Base-by-base conservation (phyloP, 2,113 vertebrate species). In the Pollachius pollachius region DNA sequence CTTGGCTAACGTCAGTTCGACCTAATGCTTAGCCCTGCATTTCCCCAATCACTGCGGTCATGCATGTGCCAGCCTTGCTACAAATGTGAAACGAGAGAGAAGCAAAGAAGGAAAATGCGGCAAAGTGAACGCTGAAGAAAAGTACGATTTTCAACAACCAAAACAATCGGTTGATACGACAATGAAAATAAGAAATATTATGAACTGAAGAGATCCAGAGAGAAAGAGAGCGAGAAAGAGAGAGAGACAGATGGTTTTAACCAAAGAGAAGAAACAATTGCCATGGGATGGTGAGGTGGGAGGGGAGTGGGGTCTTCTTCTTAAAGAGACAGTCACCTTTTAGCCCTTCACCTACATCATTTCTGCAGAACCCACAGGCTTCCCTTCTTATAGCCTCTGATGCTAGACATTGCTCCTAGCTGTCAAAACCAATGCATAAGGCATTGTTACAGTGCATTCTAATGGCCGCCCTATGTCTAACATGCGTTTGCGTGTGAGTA, bases 251-350 rank as follows among this genome's bases (percentile, higher is more conserved):
- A 88, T 78, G 76, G 76, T 78, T 73, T 71, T 76, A 88, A 87
- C 88, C 85, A 82, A 78, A 87, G 69, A 76, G 73, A 75, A 65
- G 72, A 74, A 73, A 67, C 64, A 54, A 23, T 65, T 25, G 16
- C 52, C 58, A 25, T 59, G 65, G n/a, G 34, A 19, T 52, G 61
- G n/a, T 5, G 58, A 15, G 58, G 18, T 48, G 41, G 34, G 52
- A 41, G 54, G 68, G 59, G 37, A 78, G 62, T 48, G 41, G 78
- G 76, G 66, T 73, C 58, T 77, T 68, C 19, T 25, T 87, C 87
- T 91, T 90, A 91, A 91, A 91, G 86, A 76, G 84, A 87, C 85
- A 86, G 86, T 65, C 54, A 74, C 56, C 73, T 3, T 78, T 86
- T 87, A 77, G 79, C 84, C 81, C 85, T 83, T 88, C 86, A 86